These are phyloP conservation scores for Scaptomyza parva DNA, from an alignment of 2,888 invertebrate genomes.

Conservation along the genomic window DNA sequence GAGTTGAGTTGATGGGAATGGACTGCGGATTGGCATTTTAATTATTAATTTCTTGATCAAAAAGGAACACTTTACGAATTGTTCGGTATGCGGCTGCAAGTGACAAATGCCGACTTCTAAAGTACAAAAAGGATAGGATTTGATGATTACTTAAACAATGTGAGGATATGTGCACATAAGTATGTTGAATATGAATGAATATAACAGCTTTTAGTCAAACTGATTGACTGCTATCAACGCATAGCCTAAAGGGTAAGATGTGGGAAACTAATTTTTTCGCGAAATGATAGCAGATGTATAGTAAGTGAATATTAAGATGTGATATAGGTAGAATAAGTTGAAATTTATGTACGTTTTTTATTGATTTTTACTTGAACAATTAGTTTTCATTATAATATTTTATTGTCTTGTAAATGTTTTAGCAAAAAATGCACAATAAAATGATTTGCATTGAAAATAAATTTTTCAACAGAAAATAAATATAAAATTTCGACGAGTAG, in stretches of 20 bases:
- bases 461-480: not conserved
- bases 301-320: too few species aligned
- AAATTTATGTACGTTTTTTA: too few species aligned
- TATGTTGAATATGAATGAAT: not conserved
- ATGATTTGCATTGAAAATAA: not conserved
- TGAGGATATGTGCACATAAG: not conserved
- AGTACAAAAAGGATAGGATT: constrained; percentile 4
- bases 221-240: too few species aligned
- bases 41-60: constrained; percentile 64
- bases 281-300: too few species aligned
- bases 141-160: not conserved
- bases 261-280: too few species aligned
- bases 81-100: constrained; percentile 28
- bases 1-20: constrained; percentile 41
- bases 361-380: too few species aligned
- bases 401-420: too few species aligned
- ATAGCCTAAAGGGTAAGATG: too few species aligned
- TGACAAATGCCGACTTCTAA: constrained; percentile 45
- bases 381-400: too few species aligned
- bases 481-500: not conserved
- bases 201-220: too few species aligned
- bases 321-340: too few species aligned
- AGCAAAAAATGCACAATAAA: too few species aligned
- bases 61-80: constrained; percentile 12
- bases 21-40: constrained; percentile 74